Conservation (phyloP, 2,888 invertebrate species). For the Apotomis turbidana region DNA sequence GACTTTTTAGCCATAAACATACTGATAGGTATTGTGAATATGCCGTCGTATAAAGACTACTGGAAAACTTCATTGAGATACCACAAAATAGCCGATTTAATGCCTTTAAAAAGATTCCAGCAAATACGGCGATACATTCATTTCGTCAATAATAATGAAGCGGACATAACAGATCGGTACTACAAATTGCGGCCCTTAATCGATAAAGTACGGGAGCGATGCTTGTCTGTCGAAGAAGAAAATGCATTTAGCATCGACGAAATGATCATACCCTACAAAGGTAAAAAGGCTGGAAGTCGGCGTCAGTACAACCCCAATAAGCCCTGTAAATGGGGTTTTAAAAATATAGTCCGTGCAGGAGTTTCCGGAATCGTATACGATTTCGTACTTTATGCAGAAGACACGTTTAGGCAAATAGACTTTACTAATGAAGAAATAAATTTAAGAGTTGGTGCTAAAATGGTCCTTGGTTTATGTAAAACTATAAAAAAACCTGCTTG, state of each 20-base stretch:
- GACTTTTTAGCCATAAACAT: conserved; percentile 44
- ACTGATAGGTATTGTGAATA: conserved; percentile 43
- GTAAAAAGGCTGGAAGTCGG: conserved; percentile 6
- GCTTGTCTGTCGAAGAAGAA: conserved; percentile 33
- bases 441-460: conserved; percentile 8
- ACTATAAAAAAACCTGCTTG: conserved; percentile 7
- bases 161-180: conserved; percentile 37
- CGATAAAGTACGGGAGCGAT: conserved; percentile 36
- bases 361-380: conserved; percentile 16
- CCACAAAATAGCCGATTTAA: conserved; percentile 39
- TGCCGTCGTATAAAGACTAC: conserved; percentile 44
- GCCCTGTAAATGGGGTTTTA: conserved; percentile 17
- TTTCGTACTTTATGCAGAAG: conserved; percentile 11
- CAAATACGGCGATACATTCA: conserved; percentile 42
- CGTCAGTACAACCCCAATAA: conserved; percentile 6
- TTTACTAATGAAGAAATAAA: not conserved
- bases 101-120: conserved; percentile 43
- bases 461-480: not conserved
- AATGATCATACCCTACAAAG: conserved; percentile 13
- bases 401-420: not conserved
- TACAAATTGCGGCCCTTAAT: conserved; percentile 42
- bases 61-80: conserved; percentile 40
- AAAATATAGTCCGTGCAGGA: conserved; percentile 18
- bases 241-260: conserved; percentile 7
- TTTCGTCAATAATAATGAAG: conserved; percentile 39